Evolutionary conservation across 2,113 vertebrate genomes (phyloP).

Genomic region (Daboia siamensis): DNA sequence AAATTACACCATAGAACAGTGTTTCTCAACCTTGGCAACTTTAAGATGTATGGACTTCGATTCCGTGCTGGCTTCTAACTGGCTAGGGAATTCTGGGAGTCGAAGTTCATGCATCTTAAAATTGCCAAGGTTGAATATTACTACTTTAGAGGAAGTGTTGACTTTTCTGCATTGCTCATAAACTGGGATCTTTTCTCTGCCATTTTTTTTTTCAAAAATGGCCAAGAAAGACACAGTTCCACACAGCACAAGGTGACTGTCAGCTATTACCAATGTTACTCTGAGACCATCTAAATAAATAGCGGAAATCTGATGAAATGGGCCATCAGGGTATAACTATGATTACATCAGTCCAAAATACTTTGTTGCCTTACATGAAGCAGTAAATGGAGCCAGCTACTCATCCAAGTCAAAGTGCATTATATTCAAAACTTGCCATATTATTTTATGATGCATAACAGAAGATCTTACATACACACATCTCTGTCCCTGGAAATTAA

Average conservation of each 20-base stretch:
- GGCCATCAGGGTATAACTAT: not conserved
- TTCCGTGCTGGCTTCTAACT: not conserved
- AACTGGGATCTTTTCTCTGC: conserved; percentile 8
- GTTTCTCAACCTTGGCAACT: not conserved
- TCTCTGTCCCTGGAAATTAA: not conserved
- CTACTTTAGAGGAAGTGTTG: conserved; percentile 31
- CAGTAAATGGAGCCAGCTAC: not conserved
- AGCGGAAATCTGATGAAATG: conserved; percentile 45
- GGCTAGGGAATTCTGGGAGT: not conserved
- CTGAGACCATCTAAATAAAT: not conserved
- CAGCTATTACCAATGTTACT: not conserved
- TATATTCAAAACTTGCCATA: not conserved
- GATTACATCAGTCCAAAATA: not conserved
- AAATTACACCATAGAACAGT: conserved; percentile 38
- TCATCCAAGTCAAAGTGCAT: not conserved
- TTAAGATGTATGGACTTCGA: not conserved
- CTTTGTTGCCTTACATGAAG: not conserved
- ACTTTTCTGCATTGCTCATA: not conserved
- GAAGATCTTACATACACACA: not conserved
- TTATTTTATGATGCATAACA: not conserved
- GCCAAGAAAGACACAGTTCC: conserved; percentile 4
- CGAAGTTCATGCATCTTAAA: not conserved
- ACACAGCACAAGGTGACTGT: not conserved
- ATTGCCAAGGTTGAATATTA: not conserved
- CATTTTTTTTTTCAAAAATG: not conserved